These are phyloP conservation scores for Pteropus rufus DNA, from an alignment of 2,797 vertebrate genomes.

Conservation along the genomic window DNA sequence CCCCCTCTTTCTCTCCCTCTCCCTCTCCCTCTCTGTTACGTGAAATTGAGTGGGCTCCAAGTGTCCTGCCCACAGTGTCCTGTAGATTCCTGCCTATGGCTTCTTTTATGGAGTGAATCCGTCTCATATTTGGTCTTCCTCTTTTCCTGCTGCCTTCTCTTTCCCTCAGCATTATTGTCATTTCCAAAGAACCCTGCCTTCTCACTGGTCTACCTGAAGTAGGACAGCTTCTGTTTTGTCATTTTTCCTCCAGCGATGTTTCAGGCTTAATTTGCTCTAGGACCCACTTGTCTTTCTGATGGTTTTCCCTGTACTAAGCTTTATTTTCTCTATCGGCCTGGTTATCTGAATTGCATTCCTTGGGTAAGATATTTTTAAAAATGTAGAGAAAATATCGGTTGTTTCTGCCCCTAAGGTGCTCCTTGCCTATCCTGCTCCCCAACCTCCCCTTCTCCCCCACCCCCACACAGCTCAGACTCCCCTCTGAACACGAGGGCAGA, in stretches of 20 bases:
- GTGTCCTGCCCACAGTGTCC: neutral
- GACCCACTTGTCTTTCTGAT: neutral
- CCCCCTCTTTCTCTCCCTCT: neutral
- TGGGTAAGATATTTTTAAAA: neutral
- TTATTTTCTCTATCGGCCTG: neutral
- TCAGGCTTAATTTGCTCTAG: neutral
- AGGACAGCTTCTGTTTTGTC: neutral
- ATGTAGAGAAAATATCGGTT: neutral
- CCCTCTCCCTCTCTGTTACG: neutral
- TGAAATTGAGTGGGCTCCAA: neutral
- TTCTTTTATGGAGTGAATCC: neutral
- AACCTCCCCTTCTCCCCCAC: too few species aligned
- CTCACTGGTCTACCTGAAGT: neutral
- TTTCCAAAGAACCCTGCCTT: neutral
- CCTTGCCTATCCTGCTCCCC: neutral
- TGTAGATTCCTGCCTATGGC: neutral
- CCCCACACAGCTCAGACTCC: neutral
- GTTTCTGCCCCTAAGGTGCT: neutral
- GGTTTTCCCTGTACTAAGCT: neutral
- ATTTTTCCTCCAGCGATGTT: neutral
- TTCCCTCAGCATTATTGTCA: neutral
- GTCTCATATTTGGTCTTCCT: neutral
- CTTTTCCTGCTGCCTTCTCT: neutral
- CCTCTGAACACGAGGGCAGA: neutral
- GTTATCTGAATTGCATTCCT: neutral